Conservation (phyloP, 1,140 invertebrate species). For the Popillia japonica region DNA sequence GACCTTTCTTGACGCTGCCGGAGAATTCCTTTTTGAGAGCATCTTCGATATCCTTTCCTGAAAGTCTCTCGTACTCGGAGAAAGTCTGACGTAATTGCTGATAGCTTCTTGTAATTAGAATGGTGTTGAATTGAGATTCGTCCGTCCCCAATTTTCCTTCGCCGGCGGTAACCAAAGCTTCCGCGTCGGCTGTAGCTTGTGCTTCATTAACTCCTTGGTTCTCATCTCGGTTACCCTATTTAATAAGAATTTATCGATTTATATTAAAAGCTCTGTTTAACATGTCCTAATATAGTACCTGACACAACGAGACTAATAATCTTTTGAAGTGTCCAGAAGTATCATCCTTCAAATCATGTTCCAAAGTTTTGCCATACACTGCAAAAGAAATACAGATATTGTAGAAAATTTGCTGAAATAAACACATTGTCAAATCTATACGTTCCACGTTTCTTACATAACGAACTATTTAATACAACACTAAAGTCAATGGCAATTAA, state of each 20-base stretch:
- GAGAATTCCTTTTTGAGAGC: conserved; percentile 89
- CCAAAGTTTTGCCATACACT: conserved; percentile 87
- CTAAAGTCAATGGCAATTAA: no score
- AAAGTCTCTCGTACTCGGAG: conserved; percentile 76
- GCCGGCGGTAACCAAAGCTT: conserved; percentile 75
- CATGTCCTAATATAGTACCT: conserved; percentile 58
- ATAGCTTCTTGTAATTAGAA: conserved; percentile 80
- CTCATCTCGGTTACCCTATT: conserved; percentile 78
- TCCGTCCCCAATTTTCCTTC: conserved; percentile 88
- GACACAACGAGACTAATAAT: conserved; percentile 83
- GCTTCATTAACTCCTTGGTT: conserved; percentile 73
- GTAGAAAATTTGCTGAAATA: no score
- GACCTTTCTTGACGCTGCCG: conserved; percentile 83
- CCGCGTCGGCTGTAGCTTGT: conserved; percentile 74
- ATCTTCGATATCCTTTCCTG: conserved; percentile 84
- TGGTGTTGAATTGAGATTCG: conserved; percentile 85
- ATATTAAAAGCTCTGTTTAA: not conserved
- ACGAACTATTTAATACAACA: no score
- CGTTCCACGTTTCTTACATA: no score
- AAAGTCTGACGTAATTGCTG: conserved; percentile 86
- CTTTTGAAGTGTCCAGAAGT: conserved; percentile 93
- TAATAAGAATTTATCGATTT: conserved; percentile 25
- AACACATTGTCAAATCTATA: no score
- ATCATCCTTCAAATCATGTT: conserved; percentile 89
- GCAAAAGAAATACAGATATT: conserved; percentile 52